A percentile compares a stretch with the other conserved stretches of the same genome.
Conservation (phyloP, 2,797 vertebrate species). For the Huso huso region DNA sequence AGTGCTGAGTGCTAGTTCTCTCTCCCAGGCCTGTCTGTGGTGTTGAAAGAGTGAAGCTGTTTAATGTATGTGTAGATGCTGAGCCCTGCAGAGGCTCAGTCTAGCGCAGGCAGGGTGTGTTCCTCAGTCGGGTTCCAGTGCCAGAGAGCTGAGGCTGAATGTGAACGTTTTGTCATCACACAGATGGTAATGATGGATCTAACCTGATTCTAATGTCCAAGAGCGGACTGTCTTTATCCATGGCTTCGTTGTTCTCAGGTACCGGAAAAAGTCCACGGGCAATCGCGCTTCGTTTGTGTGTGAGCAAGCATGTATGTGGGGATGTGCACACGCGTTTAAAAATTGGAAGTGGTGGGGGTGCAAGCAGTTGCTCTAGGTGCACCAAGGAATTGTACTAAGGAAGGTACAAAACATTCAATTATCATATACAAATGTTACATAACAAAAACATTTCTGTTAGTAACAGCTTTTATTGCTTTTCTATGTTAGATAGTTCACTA, state of each 20-base stretch:
- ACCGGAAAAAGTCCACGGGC: constrained; percentile 30
- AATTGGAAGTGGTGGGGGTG: neutral
- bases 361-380: neutral
- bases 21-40: no score
- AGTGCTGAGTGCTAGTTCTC: no score
- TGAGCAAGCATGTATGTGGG: constrained; percentile 9
- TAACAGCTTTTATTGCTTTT: no score
- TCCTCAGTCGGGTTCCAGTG: constrained; percentile 34
- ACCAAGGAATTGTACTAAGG: no score
- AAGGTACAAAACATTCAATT: no score
- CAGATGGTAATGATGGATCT: constrained; percentile 87
- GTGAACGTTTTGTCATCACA: constrained; percentile 67
- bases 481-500: no score
- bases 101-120: neutral
- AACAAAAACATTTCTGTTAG: no score
- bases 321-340: constrained; percentile 4
- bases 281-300: no score
- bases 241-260: constrained; percentile 94
- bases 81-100: neutral
- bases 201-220: constrained; percentile 84
- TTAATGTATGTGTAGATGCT: neutral
- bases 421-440: no score
- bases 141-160: no score
- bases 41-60: no score
- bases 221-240: constrained; percentile 81